These are phyloP conservation scores for Lepidurus packardi DNA, from an alignment of 1,140 invertebrate genomes.

Conservation along the genomic window DNA sequence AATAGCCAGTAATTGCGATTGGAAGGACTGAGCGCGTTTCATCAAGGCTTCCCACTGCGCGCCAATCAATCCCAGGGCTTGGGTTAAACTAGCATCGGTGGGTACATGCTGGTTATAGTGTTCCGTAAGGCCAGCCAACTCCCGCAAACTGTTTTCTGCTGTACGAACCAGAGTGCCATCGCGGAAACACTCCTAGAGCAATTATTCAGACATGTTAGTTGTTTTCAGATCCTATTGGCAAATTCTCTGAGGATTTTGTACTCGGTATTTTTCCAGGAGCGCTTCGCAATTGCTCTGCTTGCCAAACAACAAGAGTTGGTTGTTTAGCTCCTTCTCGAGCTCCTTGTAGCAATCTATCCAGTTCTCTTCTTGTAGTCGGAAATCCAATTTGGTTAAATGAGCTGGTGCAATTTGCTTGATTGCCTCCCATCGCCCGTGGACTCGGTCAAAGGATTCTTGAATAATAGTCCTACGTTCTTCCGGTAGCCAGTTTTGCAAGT, in stretches of 20 bases:
- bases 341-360: slow-evolving; percentile 80
- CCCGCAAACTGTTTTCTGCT: slow-evolving; percentile 66
- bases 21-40: slow-evolving; percentile 62
- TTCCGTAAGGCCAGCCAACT: slow-evolving; percentile 62
- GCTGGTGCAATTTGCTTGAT: slow-evolving; percentile 70
- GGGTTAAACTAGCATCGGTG: slow-evolving; percentile 57
- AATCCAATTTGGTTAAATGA: slow-evolving; percentile 82
- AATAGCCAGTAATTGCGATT: slow-evolving; percentile 72
- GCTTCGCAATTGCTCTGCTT: slow-evolving; percentile 73
- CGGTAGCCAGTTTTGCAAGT: slow-evolving; percentile 63
- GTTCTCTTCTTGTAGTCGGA: slow-evolving; percentile 73
- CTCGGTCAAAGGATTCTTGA: slow-evolving; percentile 57
- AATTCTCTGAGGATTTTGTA: slow-evolving; percentile 30
- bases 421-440: slow-evolving; percentile 58
- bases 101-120: slow-evolving; percentile 59
- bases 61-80: slow-evolving; percentile 61
- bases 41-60: slow-evolving; percentile 66
- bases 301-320: slow-evolving; percentile 55
- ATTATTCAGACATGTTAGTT: slow-evolving; percentile 25
- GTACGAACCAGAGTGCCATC: slow-evolving; percentile 46
- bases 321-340: slow-evolving; percentile 79
- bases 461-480: slow-evolving; percentile 61
- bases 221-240: neutral
- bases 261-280: slow-evolving; percentile 63
- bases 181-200: slow-evolving; percentile 35